Evolutionary conservation across 2,888 invertebrate species (phyloP).

Genomic region (Atethmia centrago): DNA sequence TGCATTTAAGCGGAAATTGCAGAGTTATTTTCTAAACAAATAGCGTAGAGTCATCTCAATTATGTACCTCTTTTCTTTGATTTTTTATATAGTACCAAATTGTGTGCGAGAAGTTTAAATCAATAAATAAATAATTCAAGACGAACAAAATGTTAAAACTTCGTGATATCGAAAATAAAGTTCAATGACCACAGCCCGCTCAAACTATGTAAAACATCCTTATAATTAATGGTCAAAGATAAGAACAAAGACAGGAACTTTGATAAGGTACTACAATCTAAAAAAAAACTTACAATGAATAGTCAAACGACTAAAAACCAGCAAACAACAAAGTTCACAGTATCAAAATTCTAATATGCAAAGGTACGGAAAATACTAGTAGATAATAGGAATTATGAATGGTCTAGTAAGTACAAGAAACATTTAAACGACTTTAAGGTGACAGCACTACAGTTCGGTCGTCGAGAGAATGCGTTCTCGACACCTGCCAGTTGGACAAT

Average conservation of each 20-base stretch:
- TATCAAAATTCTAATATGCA: background rate
- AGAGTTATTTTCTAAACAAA: no score
- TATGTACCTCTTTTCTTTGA: no score
- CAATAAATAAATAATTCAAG: no score
- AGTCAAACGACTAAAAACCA: background rate
- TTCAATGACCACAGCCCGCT: slow-evolving; percentile 7
- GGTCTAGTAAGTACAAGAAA: background rate
- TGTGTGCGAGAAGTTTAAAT: no score
- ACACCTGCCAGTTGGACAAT: no score
- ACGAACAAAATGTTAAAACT: no score
- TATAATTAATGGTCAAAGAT: slow-evolving; percentile 7
- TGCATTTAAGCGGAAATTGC: no score
- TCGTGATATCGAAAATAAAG: background rate
- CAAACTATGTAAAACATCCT: background rate
- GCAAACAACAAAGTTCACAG: background rate
- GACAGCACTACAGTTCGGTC: no score
- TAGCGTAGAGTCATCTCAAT: no score
- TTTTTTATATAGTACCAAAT: no score
- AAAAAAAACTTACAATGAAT: background rate
- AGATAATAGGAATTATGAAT: background rate
- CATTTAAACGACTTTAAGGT: background rate
- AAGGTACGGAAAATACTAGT: background rate
- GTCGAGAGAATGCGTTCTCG: no score
- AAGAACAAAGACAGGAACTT: background rate
- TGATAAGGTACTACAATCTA: background rate